Evolutionary conservation across 2,888 invertebrate species (phyloP).

Genomic region (Noctua comes): DNA sequence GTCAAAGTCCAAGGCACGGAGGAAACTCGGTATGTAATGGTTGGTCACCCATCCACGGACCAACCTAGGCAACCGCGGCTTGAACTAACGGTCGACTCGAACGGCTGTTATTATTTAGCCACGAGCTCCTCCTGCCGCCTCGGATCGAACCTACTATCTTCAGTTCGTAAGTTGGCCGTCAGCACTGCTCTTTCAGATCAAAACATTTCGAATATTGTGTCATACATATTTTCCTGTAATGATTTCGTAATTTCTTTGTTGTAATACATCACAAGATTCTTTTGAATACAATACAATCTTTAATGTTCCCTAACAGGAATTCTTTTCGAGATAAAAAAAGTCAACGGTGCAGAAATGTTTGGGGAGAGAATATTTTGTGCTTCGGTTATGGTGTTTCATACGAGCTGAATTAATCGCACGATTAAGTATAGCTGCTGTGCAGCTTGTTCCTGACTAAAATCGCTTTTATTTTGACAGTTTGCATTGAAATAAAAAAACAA

Average conservation of each 20-base stretch:
- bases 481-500: too few relatives aligned
- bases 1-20: too few relatives aligned
- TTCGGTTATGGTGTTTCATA: constrained; percentile 50
- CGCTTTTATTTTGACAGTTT: too few relatives aligned
- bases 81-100: too few relatives aligned
- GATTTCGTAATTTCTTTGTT: constrained; percentile 59
- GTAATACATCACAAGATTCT: constrained; percentile 53
- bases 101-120: too few relatives aligned
- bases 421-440: too few relatives aligned
- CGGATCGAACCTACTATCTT: not conserved
- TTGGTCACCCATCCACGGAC: too few relatives aligned
- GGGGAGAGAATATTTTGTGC: constrained; percentile 53
- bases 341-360: constrained; percentile 63
- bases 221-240: constrained; percentile 15
- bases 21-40: too few relatives aligned
- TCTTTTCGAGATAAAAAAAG: constrained; percentile 59
- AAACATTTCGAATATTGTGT: not conserved
- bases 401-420: constrained; percentile 1
- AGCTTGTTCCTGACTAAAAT: too few relatives aligned
- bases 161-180: not conserved
- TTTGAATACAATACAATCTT: constrained; percentile 64
- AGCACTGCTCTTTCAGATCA: not conserved
- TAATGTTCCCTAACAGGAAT: constrained; percentile 52
- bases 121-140: too few relatives aligned
- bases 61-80: too few relatives aligned